Evolutionary conservation across 1,140 invertebrate genomes (phyloP), one percentile per base, ranked within the genome.

Genomic region (Pteromalus puparum): DNA sequence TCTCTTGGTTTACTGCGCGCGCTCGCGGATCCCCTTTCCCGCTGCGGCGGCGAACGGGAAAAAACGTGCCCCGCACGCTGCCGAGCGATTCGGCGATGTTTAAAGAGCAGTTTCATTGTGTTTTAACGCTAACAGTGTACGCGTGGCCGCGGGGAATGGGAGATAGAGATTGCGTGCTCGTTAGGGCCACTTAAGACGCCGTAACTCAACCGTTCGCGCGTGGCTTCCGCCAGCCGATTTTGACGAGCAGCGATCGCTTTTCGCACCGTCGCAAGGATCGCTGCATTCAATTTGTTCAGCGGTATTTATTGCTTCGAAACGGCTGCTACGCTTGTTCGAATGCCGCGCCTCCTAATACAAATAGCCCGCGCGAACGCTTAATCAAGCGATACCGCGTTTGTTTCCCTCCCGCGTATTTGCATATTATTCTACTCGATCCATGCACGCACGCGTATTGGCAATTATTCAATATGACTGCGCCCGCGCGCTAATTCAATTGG

Each of bases 81-180:
- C 9, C 28, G 13, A 70, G 68, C 68, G 68, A 70, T 30, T 70
- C 12, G 68, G 24, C 68, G 53, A 61, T 61, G 53, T 61, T 61
- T 80, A 80, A 80, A 80, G 67, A 80, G 67, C 67, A 80, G 78
- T 80, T 80, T 80, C 68, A 61, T 61, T 61, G 53, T 61, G 53
- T 61, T 61, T 61, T 61, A 61, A 46, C 65, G 67, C 67, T 70
- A 70, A 80, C 34, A 46, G 65, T 80, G 28, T 38, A 61, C 53
- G 53, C 53, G 21, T 1, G 7, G 53, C 7, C 53, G 53, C 53
- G 53, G 53, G 53, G 5, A 61, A 61, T 61, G 15, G 53, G 4
- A n/a, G 21, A 61, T 21, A 80, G 67, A 80, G 78, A 80, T 80
- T 80, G 78, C 78, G 78, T 70, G 78, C 67, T 80, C 38, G n/a